Evolutionary conservation across 2,888 invertebrate species (phyloP), one percentile per base, ranked within the genome.

Genomic region (Aethes cnicana): DNA sequence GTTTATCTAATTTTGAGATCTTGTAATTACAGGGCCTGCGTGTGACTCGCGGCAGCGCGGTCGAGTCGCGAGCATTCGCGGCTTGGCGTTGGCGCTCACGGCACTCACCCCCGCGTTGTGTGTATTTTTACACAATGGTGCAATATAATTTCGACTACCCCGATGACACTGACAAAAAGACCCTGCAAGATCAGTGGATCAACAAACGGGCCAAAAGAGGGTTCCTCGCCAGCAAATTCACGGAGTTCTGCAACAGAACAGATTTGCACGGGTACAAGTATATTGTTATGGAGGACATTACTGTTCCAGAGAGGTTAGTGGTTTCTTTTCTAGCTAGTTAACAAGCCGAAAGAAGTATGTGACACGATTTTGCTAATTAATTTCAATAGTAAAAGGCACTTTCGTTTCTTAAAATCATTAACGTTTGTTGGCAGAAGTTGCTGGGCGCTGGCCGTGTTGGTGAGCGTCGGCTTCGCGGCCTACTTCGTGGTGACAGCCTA

Each of bases 211-310:
- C 23, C 1, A 71, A 59, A 20, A 69, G 57, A 54, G 57, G 57
- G 1, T 73, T 69, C 54, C 71, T 69, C 41, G 37, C 47, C 0
- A 56, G 33, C 1, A 87, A 77, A 57, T 81, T 84, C 12, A 73
- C 73, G 2, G 91, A 93, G 60, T 95, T 94, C 77, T 94, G 94
- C 60, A 85, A 91, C 43, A 91, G 92, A 16, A 94, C 94, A 0
- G 92, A 93, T 55, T 76, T 94, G 43, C 94, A 94, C 64, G 94
- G 94, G 0, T 94, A 93, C 62, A 93, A 92, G 64, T 94, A 93
- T 62, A 92, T 94, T 20, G 92, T 91, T 2, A 91, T 92, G 64
- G 82, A 89, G 23, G 91, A 91, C 28, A 89, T 92, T 17, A 91
- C 86, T 28, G 65, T 71, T 4, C 58, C 77, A 25, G 94, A 94